Percentiles rank a stretch among this genome's conserved stretches.
phyloP scores from a whole-genome alignment of 2,113 vertebrate genomes.

The Nothocercus nigrocapillus region DNA sequence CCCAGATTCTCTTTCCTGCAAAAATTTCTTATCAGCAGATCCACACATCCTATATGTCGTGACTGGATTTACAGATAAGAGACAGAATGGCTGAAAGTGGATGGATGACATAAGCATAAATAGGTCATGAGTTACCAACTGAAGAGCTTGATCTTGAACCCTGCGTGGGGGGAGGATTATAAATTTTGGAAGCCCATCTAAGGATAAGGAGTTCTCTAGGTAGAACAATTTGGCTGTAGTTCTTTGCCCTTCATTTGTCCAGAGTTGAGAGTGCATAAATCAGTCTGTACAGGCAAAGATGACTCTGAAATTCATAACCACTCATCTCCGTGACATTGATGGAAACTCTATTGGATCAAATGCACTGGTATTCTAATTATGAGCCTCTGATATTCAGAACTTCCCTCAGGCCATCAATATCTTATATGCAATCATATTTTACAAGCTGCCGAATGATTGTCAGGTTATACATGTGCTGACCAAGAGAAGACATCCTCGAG shows the following conservation, averaged over 20 bases:
- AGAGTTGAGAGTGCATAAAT: conserved; percentile 65
- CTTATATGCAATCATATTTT: conserved; percentile 65
- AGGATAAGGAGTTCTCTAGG: conserved; percentile 34
- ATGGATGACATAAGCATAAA: conserved; percentile 43
- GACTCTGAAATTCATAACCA: conserved; percentile 71
- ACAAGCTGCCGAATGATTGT: conserved; percentile 24
- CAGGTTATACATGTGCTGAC: conserved; percentile 20
- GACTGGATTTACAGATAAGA: conserved; percentile 56
- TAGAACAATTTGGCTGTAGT: conserved; percentile 60
- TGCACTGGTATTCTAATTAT: conserved; percentile 59
- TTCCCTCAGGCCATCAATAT: conserved; percentile 65
- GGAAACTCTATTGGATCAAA: conserved; percentile 64
- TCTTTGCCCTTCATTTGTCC: conserved; percentile 64
- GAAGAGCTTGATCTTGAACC: conserved; percentile 31
- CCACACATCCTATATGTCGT: conserved; percentile 40
- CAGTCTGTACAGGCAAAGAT: conserved; percentile 12
- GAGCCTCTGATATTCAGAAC: conserved; percentile 62
- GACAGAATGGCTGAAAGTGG: conserved; percentile 36
- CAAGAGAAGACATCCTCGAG: background rate
- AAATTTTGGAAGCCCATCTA: conserved; percentile 25
- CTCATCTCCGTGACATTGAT: conserved; percentile 68
- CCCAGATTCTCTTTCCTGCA: conserved; percentile 25
- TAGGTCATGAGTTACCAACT: conserved; percentile 15
- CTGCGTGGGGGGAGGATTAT: background rate
- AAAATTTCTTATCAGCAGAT: conserved; percentile 64